Evolutionary conservation across 2,113 vertebrate genomes (phyloP).

Genomic region (Malurus alboscapulatus): DNA sequence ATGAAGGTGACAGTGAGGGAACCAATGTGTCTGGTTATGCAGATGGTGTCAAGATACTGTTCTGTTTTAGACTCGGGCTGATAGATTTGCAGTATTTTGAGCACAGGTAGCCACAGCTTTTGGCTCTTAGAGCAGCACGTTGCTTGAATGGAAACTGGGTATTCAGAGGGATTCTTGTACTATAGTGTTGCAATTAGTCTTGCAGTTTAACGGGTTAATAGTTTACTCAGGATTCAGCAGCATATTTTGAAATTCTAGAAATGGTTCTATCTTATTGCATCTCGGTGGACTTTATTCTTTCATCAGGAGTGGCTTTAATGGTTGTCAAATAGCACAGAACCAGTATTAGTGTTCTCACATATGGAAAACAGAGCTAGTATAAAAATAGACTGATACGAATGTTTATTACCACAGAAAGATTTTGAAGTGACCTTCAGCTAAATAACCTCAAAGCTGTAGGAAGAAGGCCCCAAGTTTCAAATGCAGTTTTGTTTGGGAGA

Average conservation of each 20-base stretch:
- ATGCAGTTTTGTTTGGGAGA: not conserved
- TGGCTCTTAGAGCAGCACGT: not conserved
- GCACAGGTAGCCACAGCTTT: not conserved
- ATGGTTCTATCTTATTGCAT: not conserved
- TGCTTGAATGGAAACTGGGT: not conserved
- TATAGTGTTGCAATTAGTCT: not conserved
- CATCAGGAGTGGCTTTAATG: not conserved
- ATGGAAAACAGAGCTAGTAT: not conserved
- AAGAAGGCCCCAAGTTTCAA: not conserved
- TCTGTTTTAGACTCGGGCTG: not conserved
- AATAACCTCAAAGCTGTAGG: not conserved
- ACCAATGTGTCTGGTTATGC: fast-evolving
- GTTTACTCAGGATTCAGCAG: not conserved
- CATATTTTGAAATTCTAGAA: not conserved
- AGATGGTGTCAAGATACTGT: not conserved
- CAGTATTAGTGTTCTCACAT: not conserved
- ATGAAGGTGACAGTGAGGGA: not conserved
- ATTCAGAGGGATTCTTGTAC: not conserved
- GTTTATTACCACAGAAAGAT: not conserved
- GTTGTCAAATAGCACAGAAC: not conserved
- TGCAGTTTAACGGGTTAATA: not conserved
- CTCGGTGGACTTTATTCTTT: conserved; percentile 24
- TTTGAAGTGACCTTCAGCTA: not conserved
- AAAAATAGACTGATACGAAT: not conserved
- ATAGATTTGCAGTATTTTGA: not conserved